These are phyloP conservation scores for Drosophila longiperda DNA, from an alignment of 2,888 invertebrate species.

Conservation along the genomic window DNA sequence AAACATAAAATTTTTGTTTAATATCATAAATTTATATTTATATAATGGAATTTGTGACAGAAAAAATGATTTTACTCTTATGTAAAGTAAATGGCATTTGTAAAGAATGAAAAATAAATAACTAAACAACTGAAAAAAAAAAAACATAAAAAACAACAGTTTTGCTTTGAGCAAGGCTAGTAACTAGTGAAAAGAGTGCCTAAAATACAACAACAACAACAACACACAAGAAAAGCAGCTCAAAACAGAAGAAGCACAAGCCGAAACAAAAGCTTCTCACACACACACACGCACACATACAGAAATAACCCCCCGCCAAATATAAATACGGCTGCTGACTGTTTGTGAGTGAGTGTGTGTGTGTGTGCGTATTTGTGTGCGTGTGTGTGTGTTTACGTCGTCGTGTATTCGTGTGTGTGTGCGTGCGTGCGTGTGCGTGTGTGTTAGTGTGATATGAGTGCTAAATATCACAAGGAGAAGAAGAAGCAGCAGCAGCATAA, in stretches of 20 bases:
- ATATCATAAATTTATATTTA: conserved; percentile 30
- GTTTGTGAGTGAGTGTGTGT: conserved; percentile 26
- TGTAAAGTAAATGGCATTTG: conserved; percentile 72
- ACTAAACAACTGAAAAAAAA: conserved; percentile 17
- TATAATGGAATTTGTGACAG: conserved; percentile 54
- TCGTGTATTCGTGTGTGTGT: conserved; percentile 27
- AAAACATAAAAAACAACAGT: conserved; percentile 33
- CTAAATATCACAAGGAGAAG: conserved; percentile 82
- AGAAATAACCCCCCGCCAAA: conserved; percentile 12
- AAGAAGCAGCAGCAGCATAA: conserved; percentile 72
- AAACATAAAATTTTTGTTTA: not conserved
- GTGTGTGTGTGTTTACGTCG: conserved; percentile 22
- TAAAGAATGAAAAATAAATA: conserved; percentile 45
- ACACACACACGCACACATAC: conserved; percentile 42
- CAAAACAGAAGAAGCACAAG: conserved; percentile 9
- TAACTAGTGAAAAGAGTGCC: conserved; percentile 57
- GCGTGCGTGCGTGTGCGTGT: conserved; percentile 35
- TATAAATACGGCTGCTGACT: conserved; percentile 19
- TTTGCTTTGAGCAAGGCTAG: conserved; percentile 41
- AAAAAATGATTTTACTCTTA: conserved; percentile 59
- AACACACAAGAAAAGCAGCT: conserved; percentile 12
- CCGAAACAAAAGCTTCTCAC: conserved; percentile 22
- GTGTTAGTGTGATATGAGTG: conserved; percentile 84
- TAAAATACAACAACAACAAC: conserved; percentile 24
- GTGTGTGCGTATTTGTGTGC: conserved; percentile 17